A percentile compares a stretch with the other conserved stretches of the same genome.
These are phyloP conservation scores for Dicentrarchus labrax DNA, from an alignment of 2,113 vertebrate genomes.

Conservation along the genomic window DNA sequence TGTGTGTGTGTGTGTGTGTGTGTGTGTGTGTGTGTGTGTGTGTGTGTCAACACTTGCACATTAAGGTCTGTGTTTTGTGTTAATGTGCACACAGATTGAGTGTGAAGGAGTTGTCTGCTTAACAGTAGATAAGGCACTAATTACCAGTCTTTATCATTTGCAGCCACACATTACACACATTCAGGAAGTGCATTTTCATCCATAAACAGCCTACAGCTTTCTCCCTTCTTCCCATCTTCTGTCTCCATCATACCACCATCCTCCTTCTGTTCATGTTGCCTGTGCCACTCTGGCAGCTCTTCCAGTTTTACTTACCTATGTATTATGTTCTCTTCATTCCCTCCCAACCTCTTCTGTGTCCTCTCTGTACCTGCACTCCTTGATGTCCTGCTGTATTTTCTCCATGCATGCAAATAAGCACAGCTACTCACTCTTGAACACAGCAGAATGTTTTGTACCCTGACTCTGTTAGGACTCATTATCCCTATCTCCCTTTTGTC, in stretches of 20 bases:
- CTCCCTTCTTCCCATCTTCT: neutral
- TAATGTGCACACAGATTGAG: conserved; percentile 46
- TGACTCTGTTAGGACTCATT: conserved; percentile 48
- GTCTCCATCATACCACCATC: conserved; percentile 5
- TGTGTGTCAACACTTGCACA: conserved; percentile 4
- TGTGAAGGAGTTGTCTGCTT: conserved; percentile 48
- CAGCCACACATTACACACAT: conserved; percentile 50
- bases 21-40: too few relatives aligned
- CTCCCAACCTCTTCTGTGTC: conserved; percentile 34
- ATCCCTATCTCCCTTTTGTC: conserved; percentile 42
- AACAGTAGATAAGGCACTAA: conserved; percentile 59
- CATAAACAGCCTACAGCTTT: conserved; percentile 34
- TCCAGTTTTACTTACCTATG: conserved; percentile 41
- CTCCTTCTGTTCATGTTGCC: conserved; percentile 23
- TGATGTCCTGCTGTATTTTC: conserved; percentile 42
- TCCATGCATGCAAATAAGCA: conserved; percentile 52
- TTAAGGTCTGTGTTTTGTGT: conserved; percentile 20
- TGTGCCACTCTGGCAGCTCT: conserved; percentile 40
- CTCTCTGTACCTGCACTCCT: conserved; percentile 22
- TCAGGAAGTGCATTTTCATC: conserved; percentile 40
- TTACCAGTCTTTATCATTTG: conserved; percentile 58
- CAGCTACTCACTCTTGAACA: conserved; percentile 30
- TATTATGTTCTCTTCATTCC: conserved; percentile 45
- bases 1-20: neutral
- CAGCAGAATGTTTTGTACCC: conserved; percentile 40